A percentile compares a stretch with the other conserved stretches of the same genome.
Conservation (phyloP, 1,140 invertebrate species). For the Drosophila eugracilis region DNA sequence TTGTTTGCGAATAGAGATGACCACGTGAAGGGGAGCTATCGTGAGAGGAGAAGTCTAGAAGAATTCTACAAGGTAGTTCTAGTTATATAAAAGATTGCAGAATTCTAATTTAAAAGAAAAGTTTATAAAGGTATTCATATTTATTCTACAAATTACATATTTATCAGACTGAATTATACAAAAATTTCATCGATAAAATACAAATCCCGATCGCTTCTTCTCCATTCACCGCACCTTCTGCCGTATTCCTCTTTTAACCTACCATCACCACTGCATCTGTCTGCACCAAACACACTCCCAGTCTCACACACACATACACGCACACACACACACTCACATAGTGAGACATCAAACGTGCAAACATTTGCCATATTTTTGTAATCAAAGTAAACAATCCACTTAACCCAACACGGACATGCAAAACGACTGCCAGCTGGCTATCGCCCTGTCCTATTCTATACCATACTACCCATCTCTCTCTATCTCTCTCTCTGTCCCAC, state of each 20-base stretch:
- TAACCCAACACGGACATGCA: conserved; percentile 72
- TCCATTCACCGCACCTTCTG: too few species aligned
- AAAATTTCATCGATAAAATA: background rate
- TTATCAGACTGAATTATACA: too few species aligned
- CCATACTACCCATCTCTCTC: conserved; percentile 1
- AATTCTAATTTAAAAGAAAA: too few species aligned
- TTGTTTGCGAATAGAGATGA: conserved; percentile 40
- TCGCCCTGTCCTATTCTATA: conserved; percentile 5
- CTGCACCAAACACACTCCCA: conserved; percentile 2
- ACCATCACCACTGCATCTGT: conserved; percentile 10
- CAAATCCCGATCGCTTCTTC: background rate
- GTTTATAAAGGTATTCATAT: too few species aligned
- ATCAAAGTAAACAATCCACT: conserved; percentile 82
- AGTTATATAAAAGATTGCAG: too few species aligned
- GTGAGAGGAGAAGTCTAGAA: too few species aligned
- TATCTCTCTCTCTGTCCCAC: too few species aligned
- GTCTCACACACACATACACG: conserved; percentile 31
- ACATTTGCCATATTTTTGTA: conserved; percentile 83
- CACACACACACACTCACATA: conserved; percentile 29
- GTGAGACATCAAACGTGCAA: conserved; percentile 73
- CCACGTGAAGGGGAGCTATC: conserved; percentile 4
- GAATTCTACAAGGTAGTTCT: too few species aligned
- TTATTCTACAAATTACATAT: too few species aligned
- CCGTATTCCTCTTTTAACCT: too few species aligned
- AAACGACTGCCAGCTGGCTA: conserved; percentile 45